phyloP scores from a whole-genome alignment of 2,888 invertebrate species.

The Philhelius pedissequus region DNA sequence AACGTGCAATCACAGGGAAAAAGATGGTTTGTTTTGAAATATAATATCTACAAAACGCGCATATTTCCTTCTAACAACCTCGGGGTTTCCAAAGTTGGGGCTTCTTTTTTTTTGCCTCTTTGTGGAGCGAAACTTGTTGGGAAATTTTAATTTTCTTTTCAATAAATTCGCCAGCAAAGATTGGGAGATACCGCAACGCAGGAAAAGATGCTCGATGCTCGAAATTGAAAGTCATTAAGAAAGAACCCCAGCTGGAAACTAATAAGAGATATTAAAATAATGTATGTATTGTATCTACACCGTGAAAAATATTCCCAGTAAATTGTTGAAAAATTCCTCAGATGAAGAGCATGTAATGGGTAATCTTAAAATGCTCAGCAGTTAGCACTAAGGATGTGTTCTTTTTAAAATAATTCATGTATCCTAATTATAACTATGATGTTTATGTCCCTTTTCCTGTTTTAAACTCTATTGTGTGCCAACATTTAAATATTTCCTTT shows the following conservation, averaged over 20 bases:
- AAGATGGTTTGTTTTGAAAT: constrained; percentile 57
- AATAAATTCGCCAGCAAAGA: constrained; percentile 26
- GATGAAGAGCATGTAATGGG: background rate
- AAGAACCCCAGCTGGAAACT: constrained; percentile 39
- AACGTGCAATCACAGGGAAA: constrained; percentile 35
- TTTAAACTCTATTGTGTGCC: too few relatives aligned
- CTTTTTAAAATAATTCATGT: too few relatives aligned
- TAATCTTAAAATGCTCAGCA: background rate
- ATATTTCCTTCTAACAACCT: background rate
- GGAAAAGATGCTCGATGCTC: constrained; percentile 34
- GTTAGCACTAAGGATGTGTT: too few relatives aligned
- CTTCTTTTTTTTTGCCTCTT: background rate
- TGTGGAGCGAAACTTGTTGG: constrained; percentile 2
- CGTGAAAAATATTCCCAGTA: background rate
- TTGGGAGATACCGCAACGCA: background rate
- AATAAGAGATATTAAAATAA: constrained; percentile 60
- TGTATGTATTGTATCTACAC: constrained; percentile 1
- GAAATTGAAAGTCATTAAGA: constrained; percentile 65
- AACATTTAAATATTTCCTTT: too few relatives aligned
- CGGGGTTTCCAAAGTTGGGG: background rate
- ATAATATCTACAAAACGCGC: constrained; percentile 34
- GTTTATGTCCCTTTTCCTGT: too few relatives aligned
- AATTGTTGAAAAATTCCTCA: background rate
- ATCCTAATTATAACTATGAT: too few relatives aligned
- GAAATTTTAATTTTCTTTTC: constrained; percentile 64